These are phyloP conservation scores for Smittia sp. DNA, from an alignment of 2,888 invertebrate genomes.

Conservation along the genomic window DNA sequence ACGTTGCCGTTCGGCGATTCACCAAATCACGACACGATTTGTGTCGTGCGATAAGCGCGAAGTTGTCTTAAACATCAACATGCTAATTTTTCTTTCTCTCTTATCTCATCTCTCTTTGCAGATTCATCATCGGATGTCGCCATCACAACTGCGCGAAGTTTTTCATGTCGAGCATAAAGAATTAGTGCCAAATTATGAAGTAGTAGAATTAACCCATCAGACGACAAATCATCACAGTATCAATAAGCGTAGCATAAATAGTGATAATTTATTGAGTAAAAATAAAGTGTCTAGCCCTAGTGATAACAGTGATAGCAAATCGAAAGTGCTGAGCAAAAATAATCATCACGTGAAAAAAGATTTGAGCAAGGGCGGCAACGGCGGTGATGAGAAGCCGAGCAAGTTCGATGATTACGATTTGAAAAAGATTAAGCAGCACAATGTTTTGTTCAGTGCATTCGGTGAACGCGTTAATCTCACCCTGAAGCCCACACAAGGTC, in stretches of 20 bases:
- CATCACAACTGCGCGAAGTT: slow-evolving; percentile 74
- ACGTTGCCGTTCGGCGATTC: no score
- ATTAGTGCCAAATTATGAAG: slow-evolving; percentile 80
- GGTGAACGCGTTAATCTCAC: slow-evolving; percentile 72
- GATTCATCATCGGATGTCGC: slow-evolving; percentile 87
- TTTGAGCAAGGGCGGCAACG: slow-evolving; percentile 49
- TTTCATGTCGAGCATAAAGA: slow-evolving; percentile 80
- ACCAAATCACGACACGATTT: no score
- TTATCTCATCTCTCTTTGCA: slow-evolving; percentile 57
- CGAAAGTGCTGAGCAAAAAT: slow-evolving; percentile 42
- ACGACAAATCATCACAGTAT: slow-evolving; percentile 49
- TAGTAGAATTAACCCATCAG: slow-evolving; percentile 72
- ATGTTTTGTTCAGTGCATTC: slow-evolving; percentile 76
- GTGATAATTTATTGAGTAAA: slow-evolving; percentile 44
- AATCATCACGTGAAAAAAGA: slow-evolving; percentile 54
- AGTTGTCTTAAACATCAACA: no score
- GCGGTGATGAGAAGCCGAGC: slow-evolving; percentile 19
- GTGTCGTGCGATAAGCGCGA: no score
- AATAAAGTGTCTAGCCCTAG: slow-evolving; percentile 56
- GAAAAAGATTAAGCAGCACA: slow-evolving; percentile 53
- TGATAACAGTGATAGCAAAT: slow-evolving; percentile 45
- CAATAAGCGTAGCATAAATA: slow-evolving; percentile 45
- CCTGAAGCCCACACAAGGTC: slow-evolving; percentile 71
- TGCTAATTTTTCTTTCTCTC: no score
- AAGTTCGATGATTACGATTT: slow-evolving; percentile 44